Base-by-base conservation (phyloP, 2,113 vertebrate genomes). In the Chrysochloris asiatica region DNA sequence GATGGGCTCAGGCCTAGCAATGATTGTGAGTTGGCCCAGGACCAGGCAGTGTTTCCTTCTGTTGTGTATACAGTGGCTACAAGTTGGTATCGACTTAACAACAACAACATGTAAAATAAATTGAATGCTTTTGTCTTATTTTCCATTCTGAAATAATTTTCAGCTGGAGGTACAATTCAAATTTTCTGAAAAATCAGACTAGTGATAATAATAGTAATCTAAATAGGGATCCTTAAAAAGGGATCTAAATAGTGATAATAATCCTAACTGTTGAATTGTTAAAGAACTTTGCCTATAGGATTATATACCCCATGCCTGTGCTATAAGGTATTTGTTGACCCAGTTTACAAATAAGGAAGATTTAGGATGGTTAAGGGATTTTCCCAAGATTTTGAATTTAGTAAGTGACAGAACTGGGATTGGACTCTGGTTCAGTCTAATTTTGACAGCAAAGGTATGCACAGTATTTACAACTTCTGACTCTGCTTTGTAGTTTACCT, bases 131-230 rank as follows among this genome's bases (percentile, higher is more conserved):
- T 91, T 82, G 76, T 61, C 26, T 83, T 56, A n/a, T 72, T 73
- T 92, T 88, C 7, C 8, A 56, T 43, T 93, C 41, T 81, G 86
- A 91, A 92, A 67, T 83, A 14, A 71, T 78, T 78, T 86, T 81
- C 91, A 75, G 6, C 26, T 80, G 2, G 67, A 89, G 41, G 19
- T 88, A 94, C 56, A 89, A 91, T 86, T 90, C 30, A 88, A 54
- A 38, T 90, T 54, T 93, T 96, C 54, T 75, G 26, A 87, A 41
- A 45, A 38, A 19, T 87, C 30, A 43, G 13, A n/a, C n/a, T n/a
- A n/a, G n/a, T n/a, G n/a, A n/a, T n/a, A n/a, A n/a, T n/a, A n/a
- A n/a, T n/a, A 92, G 17, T 6, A 22, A 5, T 71, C 43, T 92
- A 77, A 72, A 33, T 88, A 52, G 30, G 77, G 86, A 52, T 91